phyloP scores from a whole-genome alignment of 2,113 vertebrate species.

The Albula glossodonta region DNA sequence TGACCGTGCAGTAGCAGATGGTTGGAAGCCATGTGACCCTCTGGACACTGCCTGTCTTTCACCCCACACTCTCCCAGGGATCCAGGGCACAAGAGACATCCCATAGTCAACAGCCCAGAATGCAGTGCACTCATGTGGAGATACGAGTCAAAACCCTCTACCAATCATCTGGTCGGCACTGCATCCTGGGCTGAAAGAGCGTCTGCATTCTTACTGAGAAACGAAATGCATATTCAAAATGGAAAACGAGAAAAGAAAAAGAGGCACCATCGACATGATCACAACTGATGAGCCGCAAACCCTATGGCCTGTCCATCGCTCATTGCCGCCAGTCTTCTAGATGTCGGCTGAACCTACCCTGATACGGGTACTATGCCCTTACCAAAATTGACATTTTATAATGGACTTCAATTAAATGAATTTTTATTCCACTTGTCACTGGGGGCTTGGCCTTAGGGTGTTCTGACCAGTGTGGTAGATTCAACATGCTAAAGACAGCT shows the following conservation, averaged over 20 bases:
- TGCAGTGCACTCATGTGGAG: neutral
- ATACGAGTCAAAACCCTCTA: neutral
- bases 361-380: neutral
- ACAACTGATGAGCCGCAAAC: neutral
- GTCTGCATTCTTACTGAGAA: neutral
- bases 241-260: neutral
- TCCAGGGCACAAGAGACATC: neutral
- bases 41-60: neutral
- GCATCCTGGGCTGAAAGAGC: neutral
- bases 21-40: neutral
- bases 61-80: neutral
- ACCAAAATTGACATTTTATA: neutral
- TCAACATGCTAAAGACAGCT: too few relatives aligned
- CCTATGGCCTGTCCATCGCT: neutral
- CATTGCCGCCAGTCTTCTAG: neutral
- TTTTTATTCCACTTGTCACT: too few relatives aligned
- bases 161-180: neutral
- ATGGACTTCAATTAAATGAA: too few relatives aligned
- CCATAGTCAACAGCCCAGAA: neutral
- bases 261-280: neutral
- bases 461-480: neutral
- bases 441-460: neutral
- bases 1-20: neutral
- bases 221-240: neutral
- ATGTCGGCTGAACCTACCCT: neutral